Base-by-base conservation (phyloP, 2,113 vertebrate species). In the Corythornis cristatus region DNA sequence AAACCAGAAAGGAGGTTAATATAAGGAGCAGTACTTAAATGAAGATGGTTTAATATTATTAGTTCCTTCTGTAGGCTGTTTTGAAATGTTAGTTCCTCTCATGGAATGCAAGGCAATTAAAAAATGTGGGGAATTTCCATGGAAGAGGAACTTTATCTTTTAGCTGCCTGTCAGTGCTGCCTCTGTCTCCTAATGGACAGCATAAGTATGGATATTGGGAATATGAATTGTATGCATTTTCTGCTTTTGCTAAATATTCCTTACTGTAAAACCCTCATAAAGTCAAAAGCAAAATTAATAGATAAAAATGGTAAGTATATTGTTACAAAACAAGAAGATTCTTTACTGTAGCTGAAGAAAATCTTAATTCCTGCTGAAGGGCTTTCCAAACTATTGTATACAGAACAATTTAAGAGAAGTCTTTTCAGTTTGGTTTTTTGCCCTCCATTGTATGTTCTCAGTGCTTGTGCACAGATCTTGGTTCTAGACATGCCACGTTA, bases 41-140 rank as follows among this genome's bases (percentile, higher is more conserved):
- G 20, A 83, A 76, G 29, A 35, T 60, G 57, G 50, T 82, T 86
- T 76, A 70, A 66, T 77, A 53, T 58, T 86, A 51, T 71, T 91
- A 90, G n/a, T 89, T 71, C 33, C 82, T 90, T 91, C 56, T 74
- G 37, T 80, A 80, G 56, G 82, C 64, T 86, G 46, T 94, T 96
- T 89, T 83, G 82, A 91, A 93, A 91, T 72, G 78, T 74, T 51
- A 46, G 21, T 45, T 45, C 43, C 43, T 45, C 43, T 45, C 43
- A 45, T 45, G 43, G 43, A 45, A 45, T 45, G 43, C 43, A 45
- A 45, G 43, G 43, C 43, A 45, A 45, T 45, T 45, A 45, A 45
- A 45, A 45, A 45, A 45, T 45, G 43, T 45, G 43, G 43, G 43
- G 43, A 45, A 45, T 45, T 45, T 45, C 43, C 43, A 45, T 45